Evolutionary conservation across 2,797 vertebrate species (phyloP).

Genomic region (Hybognathus amarus): DNA sequence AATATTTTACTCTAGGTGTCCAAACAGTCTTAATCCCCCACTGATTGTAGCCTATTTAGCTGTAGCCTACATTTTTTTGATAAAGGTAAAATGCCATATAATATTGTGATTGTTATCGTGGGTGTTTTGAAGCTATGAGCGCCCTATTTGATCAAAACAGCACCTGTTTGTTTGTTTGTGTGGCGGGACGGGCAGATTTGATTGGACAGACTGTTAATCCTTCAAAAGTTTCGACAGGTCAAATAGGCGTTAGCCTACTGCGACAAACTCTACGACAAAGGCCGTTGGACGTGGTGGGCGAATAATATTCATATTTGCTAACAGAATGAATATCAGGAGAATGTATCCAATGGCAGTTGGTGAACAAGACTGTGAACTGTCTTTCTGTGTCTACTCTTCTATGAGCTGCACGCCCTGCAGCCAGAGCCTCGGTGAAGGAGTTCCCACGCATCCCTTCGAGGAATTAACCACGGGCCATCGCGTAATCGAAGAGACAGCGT

Average conservation of each 20-base stretch:
- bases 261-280: slow-evolving; percentile 1
- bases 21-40: no score
- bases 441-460: background rate
- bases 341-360: background rate
- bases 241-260: slow-evolving; percentile 28
- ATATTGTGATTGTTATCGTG: slow-evolving; percentile 2
- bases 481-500: slow-evolving; percentile 10
- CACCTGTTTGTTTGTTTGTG: slow-evolving; percentile 22
- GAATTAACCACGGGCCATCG: background rate
- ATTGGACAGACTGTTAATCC: slow-evolving; percentile 48
- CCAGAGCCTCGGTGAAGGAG: slow-evolving; percentile 1
- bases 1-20: no score
- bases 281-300: background rate
- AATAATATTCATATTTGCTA: background rate
- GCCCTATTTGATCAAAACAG: background rate
- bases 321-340: slow-evolving; percentile 31
- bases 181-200: background rate
- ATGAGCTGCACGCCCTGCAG: background rate
- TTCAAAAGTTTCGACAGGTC: slow-evolving; percentile 5
- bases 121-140: slow-evolving; percentile 4
- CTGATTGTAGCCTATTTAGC: no score
- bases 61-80: background rate
- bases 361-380: background rate
- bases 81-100: background rate
- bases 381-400: background rate